These are phyloP conservation scores for Cynaeus angustus DNA, from an alignment of 2,888 invertebrate species.

Conservation along the genomic window DNA sequence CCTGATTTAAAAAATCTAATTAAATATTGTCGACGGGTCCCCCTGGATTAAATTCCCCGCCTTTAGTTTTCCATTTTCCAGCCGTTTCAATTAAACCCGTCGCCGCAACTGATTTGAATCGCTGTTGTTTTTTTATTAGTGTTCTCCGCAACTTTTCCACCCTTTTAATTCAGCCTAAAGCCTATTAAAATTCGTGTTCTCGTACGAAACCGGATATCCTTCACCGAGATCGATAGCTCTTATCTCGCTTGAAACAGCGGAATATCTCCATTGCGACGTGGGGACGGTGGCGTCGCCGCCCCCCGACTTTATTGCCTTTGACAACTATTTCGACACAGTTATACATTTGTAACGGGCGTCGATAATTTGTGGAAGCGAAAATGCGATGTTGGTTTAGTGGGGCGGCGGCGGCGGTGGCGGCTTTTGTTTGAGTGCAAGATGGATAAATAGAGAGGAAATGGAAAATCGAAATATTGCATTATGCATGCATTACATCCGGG, in stretches of 20 bases:
- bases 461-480: conserved; percentile 3
- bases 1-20: no score
- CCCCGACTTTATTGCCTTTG: conserved; percentile 16
- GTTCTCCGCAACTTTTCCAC: conserved; percentile 9
- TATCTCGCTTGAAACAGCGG: conserved; percentile 37
- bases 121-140: conserved; percentile 2
- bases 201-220: conserved; percentile 29
- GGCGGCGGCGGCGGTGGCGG: background rate
- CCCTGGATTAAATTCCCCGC: no score
- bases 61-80: background rate
- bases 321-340: conserved; percentile 10
- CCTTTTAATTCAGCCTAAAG: conserved; percentile 20
- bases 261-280: conserved; percentile 34
- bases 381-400: background rate
- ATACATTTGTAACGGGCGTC: conserved; percentile 13
- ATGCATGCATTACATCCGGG: conserved; percentile 2
- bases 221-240: conserved; percentile 39
- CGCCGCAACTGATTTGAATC: background rate
- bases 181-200: conserved; percentile 35
- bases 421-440: background rate
- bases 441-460: conserved; percentile 4
- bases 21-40: no score
- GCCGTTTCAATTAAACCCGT: background rate
- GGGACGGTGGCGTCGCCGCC: background rate
- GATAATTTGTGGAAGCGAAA: conserved; percentile 8